These are phyloP conservation scores for Syrphus vitripennis DNA, from an alignment of 2,888 invertebrate species.

Conservation along the genomic window DNA sequence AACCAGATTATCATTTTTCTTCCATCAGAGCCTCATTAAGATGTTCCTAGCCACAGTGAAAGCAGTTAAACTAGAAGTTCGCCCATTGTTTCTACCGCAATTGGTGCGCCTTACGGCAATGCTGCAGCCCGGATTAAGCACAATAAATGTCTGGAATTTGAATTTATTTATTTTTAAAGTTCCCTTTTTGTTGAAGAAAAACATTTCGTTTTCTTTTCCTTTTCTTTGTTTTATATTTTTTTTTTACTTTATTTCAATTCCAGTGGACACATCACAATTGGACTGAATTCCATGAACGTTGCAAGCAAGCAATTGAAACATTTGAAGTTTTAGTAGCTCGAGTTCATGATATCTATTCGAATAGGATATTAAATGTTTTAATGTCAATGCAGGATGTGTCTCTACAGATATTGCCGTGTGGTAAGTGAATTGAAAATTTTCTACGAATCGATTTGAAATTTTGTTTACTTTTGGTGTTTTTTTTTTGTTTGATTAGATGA, in stretches of 20 bases:
- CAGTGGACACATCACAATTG: conserved; percentile 93
- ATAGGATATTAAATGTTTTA: conserved; percentile 93
- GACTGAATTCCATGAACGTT: conserved; percentile 88
- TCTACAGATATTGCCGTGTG: conserved; percentile 89
- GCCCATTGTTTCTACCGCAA: conserved; percentile 94
- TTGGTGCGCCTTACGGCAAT: conserved; percentile 91
- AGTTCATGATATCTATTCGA: conserved; percentile 94
- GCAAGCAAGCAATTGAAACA: conserved; percentile 89
- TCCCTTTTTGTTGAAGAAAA: conserved; percentile 4
- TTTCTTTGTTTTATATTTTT: conserved; percentile 9
- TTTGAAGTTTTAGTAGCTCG: conserved; percentile 90
- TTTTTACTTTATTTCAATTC: conserved; percentile 24
- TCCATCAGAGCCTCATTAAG: conserved; percentile 87
- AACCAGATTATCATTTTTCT: neutral
- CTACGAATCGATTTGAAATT: neutral
- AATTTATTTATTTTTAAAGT: conserved; percentile 1
- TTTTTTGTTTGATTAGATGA: conserved; percentile 82
- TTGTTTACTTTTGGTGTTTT: conserved; percentile 54
- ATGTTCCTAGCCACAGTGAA: conserved; percentile 88
- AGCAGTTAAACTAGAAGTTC: conserved; percentile 91
- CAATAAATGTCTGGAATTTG: conserved; percentile 83
- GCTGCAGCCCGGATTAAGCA: conserved; percentile 90
- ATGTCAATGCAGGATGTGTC: conserved; percentile 93
- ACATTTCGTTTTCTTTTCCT: neutral
- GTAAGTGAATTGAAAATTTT: conserved; percentile 70